Conservation (phyloP, 2,797 vertebrate genomes). For the Hoplostethus mediterraneus region DNA sequence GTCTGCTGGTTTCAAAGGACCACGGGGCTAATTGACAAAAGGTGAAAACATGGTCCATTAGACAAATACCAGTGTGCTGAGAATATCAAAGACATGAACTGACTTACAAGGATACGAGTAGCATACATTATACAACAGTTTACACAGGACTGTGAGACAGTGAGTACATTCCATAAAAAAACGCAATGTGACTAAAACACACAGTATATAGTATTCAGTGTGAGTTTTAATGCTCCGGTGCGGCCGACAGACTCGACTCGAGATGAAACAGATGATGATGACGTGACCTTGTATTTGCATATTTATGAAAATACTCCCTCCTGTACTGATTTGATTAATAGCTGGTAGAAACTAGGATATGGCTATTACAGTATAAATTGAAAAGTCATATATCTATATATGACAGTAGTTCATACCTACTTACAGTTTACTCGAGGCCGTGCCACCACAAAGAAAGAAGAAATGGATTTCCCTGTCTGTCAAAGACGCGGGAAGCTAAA, state of each 20-base stretch:
- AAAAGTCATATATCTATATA: slow-evolving; percentile 64
- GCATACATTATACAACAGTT: slow-evolving; percentile 69
- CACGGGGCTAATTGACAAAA: slow-evolving; percentile 51
- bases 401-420: slow-evolving; percentile 69
- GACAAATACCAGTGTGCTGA: slow-evolving; percentile 59
- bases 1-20: slow-evolving; percentile 78
- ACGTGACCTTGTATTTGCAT: slow-evolving; percentile 82
- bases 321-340: slow-evolving; percentile 79
- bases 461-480: slow-evolving; percentile 62
- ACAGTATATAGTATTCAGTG: slow-evolving; percentile 45
- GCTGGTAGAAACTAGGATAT: slow-evolving; percentile 82
- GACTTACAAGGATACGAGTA: slow-evolving; percentile 56
- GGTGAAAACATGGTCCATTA: slow-evolving; percentile 56
- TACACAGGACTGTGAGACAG: slow-evolving; percentile 65
- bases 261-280: slow-evolving; percentile 37
- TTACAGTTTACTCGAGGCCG: slow-evolving; percentile 69
- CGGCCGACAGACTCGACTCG: slow-evolving; percentile 46
- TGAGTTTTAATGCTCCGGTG: slow-evolving; percentile 48
- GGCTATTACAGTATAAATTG: slow-evolving; percentile 76
- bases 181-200: slow-evolving; percentile 61
- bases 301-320: slow-evolving; percentile 83
- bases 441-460: slow-evolving; percentile 67
- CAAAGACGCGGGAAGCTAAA: slow-evolving; percentile 62
- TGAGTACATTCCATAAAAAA: slow-evolving; percentile 61
- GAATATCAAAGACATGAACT: slow-evolving; percentile 61